phyloP scores from a whole-genome alignment of 2,888 invertebrate genomes.

The Epinotia brunnichana region DNA sequence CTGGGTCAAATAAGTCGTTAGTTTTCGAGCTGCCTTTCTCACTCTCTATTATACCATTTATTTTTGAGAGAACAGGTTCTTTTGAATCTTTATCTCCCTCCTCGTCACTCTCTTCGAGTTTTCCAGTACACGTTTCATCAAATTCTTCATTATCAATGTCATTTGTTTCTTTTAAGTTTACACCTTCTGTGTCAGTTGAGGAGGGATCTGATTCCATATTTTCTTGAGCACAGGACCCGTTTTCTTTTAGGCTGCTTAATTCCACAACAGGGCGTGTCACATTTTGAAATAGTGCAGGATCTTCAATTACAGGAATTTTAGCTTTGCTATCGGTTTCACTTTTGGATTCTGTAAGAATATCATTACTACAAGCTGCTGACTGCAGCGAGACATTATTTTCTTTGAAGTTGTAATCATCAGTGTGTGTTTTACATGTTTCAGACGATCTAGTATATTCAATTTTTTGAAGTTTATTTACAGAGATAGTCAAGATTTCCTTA shows the following conservation, averaged over 20 bases:
- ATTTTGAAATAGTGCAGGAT: neutral
- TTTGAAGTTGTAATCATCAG: neutral
- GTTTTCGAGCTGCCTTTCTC: slow-evolving; percentile 27
- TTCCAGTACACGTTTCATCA: neutral
- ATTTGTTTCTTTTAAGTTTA: neutral
- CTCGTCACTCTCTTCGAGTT: neutral
- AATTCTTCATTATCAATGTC: neutral
- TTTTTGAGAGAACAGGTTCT: slow-evolving; percentile 17
- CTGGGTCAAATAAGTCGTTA: slow-evolving; percentile 51
- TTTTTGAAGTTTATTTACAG: neutral
- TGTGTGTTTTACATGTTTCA: neutral
- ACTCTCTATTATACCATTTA: slow-evolving; percentile 28
- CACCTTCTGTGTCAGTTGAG: neutral
- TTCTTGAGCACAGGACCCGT: neutral
- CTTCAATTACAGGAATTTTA: neutral
- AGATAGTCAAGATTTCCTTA: neutral
- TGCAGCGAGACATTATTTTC: neutral
- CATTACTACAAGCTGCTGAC: neutral
- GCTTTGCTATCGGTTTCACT: neutral
- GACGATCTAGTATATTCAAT: neutral
- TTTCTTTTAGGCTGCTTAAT: neutral
- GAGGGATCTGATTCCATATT: neutral
- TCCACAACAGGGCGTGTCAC: neutral
- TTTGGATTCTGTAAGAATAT: neutral
- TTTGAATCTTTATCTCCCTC: neutral